Base-by-base conservation (phyloP, 1,140 invertebrate genomes). In the Pollicipes pollicipes region DNA sequence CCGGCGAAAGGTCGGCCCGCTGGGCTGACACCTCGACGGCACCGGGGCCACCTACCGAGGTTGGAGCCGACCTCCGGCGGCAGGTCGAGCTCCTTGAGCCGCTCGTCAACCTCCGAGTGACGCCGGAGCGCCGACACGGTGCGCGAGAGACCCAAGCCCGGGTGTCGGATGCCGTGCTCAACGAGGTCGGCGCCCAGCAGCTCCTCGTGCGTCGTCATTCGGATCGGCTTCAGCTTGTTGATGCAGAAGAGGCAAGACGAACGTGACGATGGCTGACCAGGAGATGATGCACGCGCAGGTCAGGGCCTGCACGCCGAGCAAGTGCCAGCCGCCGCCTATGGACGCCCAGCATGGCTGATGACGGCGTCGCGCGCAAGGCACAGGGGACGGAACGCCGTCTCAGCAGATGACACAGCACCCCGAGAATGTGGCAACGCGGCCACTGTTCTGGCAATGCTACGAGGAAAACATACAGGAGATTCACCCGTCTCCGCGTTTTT, bases 161-260 rank as follows among this genome's bases (percentile, higher is more conserved):
- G 73, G 32, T 83, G 80, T 76, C 87, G 84, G 70, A 95, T 87
- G 68, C 85, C 84, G 80, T 95, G 93, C 77, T 95, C 92, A 0
- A 88, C 87, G 26, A 93, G 82, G 83, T 95, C 92, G 24, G 91
- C 91, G 3, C 92, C 92, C 0, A 94, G 77, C 28, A 94, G 80
- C 78, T 95, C 92, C 70, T 91, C 89, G 72, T 90, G 85, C 1
- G 87, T 84, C 68, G 86, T 84, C 89, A 95, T 91, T 37, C 92
- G 83, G 70, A 95, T 90, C 13, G 88, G 87, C 75, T 92, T 82
- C 6, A 93, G 81, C 76, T 85, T 86, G 77, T 93, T 86, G 17
- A 94, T 86, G 30, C 86, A 17, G n/a, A 37, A 31, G 27, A 94
- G n/a, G 80, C 17, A 93, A 76, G 30, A 85, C 72, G 73, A 88